Conservation (phyloP, 1,140 invertebrate genomes). For the Micrasema longulum region DNA sequence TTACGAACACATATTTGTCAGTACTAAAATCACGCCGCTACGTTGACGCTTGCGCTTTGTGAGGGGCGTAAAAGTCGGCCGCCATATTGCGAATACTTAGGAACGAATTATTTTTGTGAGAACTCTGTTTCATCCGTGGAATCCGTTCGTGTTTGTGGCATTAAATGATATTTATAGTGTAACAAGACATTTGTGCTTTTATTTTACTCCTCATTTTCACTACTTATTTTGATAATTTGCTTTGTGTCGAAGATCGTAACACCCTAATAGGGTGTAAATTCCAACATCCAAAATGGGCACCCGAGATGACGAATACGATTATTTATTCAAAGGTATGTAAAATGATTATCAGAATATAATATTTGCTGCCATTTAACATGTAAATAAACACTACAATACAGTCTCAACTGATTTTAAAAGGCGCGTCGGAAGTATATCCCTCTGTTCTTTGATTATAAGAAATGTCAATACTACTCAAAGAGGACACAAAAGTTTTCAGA, state of each 20-base stretch:
- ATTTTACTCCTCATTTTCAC: constrained; percentile 20
- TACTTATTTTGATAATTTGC: constrained; percentile 29
- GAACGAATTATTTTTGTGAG: constrained; percentile 32
- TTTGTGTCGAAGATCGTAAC: constrained; percentile 37
- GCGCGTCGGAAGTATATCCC: neutral
- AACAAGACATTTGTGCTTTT: constrained; percentile 14
- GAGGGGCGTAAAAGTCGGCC: constrained; percentile 49
- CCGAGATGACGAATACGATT: constrained; percentile 99
- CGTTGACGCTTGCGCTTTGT: constrained; percentile 47
- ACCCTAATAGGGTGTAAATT: constrained; percentile 49
- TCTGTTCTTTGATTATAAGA: constrained; percentile 4
- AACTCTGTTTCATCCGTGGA: constrained; percentile 37
- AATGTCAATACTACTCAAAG: constrained; percentile 37
- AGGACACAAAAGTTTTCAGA: constrained; percentile 16
- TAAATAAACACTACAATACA: neutral
- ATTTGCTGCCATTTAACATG: neutral
- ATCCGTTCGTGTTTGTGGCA: constrained; percentile 40
- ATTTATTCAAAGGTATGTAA: constrained; percentile 97
- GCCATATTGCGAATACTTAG: constrained; percentile 49
- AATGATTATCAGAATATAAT: neutral
- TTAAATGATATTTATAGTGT: neutral
- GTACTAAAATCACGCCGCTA: constrained; percentile 39
- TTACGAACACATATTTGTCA: constrained; percentile 41
- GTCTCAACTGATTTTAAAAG: neutral
- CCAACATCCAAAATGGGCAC: constrained; percentile 82